A percentile compares a stretch with the other conserved stretches of the same genome.
Evolutionary conservation across 1,140 invertebrate genomes (phyloP).

Genomic region (Calliphora vicina): DNA sequence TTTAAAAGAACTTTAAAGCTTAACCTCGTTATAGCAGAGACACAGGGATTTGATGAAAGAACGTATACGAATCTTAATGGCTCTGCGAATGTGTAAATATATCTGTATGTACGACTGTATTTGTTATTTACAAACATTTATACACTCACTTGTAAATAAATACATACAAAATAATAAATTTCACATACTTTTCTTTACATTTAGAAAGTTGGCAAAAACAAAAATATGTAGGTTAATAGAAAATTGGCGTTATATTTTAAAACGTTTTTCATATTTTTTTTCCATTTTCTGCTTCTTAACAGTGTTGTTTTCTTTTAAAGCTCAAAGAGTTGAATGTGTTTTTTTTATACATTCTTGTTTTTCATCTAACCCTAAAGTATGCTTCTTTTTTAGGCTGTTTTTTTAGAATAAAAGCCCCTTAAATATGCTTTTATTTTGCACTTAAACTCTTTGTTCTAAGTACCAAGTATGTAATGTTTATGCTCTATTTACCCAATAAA

Average conservation of each 20-base stretch:
- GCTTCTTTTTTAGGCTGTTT: not conserved
- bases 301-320: too few species aligned
- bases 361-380: not conserved
- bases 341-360: not conserved
- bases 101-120: too few species aligned
- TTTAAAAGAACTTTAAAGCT: too few species aligned
- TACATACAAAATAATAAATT: too few species aligned
- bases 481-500: slow-evolving; percentile 8
- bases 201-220: not conserved
- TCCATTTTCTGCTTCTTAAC: not conserved
- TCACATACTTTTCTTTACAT: not conserved
- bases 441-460: slow-evolving; percentile 3
- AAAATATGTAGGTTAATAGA: slow-evolving; percentile 31
- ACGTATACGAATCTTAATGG: too few species aligned
- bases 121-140: too few species aligned
- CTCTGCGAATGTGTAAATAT: too few species aligned
- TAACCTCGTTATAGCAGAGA: too few species aligned
- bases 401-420: not conserved
- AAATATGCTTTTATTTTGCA: slow-evolving; percentile 1
- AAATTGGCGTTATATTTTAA: slow-evolving; percentile 10
- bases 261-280: not conserved
- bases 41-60: too few species aligned
- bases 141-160: too few species aligned
- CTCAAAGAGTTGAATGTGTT: not conserved
- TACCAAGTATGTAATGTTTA: not conserved